Conservation (phyloP, 2,113 vertebrate genomes). For the Ploceus nigricollis region DNA sequence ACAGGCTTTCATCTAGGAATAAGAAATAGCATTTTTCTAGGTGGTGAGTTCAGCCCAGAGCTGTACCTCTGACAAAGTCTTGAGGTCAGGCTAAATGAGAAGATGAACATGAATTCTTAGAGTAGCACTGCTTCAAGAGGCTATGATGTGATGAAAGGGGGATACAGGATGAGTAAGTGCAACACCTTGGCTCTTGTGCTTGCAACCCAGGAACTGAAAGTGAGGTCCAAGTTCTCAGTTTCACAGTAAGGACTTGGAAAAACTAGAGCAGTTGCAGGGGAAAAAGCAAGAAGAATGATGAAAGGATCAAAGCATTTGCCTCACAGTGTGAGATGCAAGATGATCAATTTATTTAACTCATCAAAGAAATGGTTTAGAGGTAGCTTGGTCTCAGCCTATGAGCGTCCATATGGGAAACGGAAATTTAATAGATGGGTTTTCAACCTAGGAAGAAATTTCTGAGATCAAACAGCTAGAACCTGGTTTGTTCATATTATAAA, state of each 20-base stretch:
- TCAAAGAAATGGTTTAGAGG: constrained; percentile 16
- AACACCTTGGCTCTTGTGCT: not conserved
- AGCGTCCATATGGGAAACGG: not conserved
- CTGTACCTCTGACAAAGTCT: not conserved
- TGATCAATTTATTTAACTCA: constrained; percentile 12
- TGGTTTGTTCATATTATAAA: not conserved
- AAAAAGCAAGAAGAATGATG: not conserved
- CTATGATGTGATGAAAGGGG: not conserved
- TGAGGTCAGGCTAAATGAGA: not conserved
- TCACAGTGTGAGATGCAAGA: constrained; percentile 4
- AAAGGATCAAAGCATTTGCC: not conserved
- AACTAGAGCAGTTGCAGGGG: not conserved
- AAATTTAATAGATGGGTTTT: not conserved
- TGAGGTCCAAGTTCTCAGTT: not conserved
- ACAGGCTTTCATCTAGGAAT: not conserved
- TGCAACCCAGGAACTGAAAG: not conserved
- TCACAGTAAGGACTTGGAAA: not conserved
- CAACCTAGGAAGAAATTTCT: not conserved
- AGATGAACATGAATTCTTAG: not conserved
- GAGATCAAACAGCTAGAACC: not conserved
- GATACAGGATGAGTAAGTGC: not conserved
- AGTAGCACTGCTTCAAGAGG: not conserved
- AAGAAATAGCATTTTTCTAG: not conserved
- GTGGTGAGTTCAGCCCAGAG: not conserved
- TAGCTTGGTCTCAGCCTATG: not conserved